A percentile compares a stretch with the other conserved stretches of the same genome.
Conservation (phyloP, 2,797 vertebrate species). For the Odontamblyopus lacepedii region DNA sequence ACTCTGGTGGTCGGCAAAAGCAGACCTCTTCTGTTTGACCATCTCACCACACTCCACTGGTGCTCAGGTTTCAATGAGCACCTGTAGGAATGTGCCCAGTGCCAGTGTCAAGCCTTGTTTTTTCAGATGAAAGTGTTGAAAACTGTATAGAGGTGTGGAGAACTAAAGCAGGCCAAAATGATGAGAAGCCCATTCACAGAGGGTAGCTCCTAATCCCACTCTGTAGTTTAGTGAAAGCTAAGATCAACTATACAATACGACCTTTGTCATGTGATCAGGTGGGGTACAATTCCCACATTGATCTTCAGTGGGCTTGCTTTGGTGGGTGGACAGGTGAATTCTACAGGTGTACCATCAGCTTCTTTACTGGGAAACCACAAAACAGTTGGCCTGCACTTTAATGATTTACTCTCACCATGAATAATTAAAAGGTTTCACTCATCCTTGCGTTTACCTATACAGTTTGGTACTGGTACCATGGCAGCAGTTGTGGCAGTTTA, state of each 20-base stretch:
- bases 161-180: not conserved
- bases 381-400: not conserved
- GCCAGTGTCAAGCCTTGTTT: conserved; percentile 6
- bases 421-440: not conserved
- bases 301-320: conserved; percentile 16
- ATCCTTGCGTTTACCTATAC: no score
- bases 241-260: conserved; percentile 51
- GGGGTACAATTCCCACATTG: conserved; percentile 50
- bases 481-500: no score
- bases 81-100: conserved; percentile 32
- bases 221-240: conserved; percentile 25
- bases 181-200: not conserved
- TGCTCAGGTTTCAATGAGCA: conserved; percentile 15
- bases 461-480: no score
- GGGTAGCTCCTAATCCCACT: conserved; percentile 15
- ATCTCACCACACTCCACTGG: conserved; percentile 18
- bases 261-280: conserved; percentile 60
- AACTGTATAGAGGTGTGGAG: not conserved
- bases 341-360: conserved; percentile 4
- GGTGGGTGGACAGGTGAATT: conserved; percentile 40
- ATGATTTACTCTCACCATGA: not conserved
- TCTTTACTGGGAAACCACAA: no score
- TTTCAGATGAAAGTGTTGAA: conserved; percentile 4
- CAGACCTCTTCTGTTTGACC: conserved; percentile 16
- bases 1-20: conserved; percentile 29